Percentiles rank a stretch among this genome's conserved stretches.
Conservation (phyloP, 2,888 invertebrate species). For the Petrophora chlorosata region DNA sequence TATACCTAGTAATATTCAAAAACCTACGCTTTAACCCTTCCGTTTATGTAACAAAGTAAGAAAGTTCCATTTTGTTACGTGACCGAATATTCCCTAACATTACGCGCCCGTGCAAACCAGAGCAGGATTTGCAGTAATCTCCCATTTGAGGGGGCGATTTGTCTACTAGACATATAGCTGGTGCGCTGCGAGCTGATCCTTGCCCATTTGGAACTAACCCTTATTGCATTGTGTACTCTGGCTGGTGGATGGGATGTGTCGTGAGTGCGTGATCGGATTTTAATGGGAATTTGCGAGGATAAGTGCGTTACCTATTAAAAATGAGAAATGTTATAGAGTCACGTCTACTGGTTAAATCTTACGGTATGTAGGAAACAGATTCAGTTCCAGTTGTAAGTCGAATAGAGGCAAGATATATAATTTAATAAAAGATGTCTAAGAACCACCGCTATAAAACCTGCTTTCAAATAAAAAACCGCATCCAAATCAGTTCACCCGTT, state of each 20-base stretch:
- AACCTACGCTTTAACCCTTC: too few species aligned
- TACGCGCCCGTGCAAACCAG: conserved; percentile 38
- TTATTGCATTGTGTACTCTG: conserved; percentile 32
- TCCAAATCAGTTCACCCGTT: too few species aligned
- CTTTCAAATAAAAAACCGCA: too few species aligned
- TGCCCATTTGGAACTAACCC: conserved; percentile 38
- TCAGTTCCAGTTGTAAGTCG: too few species aligned
- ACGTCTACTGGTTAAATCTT: neutral
- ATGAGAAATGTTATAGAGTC: neutral
- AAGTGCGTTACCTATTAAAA: neutral
- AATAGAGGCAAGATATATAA: too few species aligned
- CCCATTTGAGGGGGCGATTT: conserved; percentile 75
- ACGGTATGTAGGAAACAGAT: too few species aligned
- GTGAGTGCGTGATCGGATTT: conserved; percentile 30
- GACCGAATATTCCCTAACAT: neutral
- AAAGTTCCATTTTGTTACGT: too few species aligned
- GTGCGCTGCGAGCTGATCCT: conserved; percentile 49
- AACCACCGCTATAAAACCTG: too few species aligned
- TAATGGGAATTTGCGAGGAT: neutral
- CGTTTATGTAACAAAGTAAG: too few species aligned
- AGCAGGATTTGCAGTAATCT: conserved; percentile 64
- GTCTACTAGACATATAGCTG: conserved; percentile 71
- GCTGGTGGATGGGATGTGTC: conserved; percentile 29
- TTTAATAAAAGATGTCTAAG: too few species aligned
- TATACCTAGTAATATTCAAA: too few species aligned